A percentile compares a stretch with the other conserved stretches of the same genome.
phyloP scores from a whole-genome alignment of 2,888 invertebrate species.

The Cynaeus angustus region DNA sequence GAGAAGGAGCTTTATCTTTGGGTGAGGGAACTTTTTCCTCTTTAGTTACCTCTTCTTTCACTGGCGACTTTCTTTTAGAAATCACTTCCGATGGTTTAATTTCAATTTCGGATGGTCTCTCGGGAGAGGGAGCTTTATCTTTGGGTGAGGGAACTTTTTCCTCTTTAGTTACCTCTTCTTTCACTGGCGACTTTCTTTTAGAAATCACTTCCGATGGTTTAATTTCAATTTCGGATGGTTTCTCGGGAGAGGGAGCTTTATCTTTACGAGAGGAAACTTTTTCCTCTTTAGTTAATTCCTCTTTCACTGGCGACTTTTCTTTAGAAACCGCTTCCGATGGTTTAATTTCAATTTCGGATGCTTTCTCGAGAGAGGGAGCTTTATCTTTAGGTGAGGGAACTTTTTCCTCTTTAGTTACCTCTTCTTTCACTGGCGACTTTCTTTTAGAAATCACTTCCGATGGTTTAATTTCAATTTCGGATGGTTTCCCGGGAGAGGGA shows the following conservation, averaged over 20 bases:
- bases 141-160: slow-evolving; percentile 16
- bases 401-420: background rate
- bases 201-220: background rate
- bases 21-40: background rate
- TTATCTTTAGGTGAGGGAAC: background rate
- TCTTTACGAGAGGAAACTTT: slow-evolving; percentile 20
- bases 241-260: slow-evolving; percentile 7
- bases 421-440: background rate
- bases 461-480: background rate
- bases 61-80: slow-evolving; percentile 8
- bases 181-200: slow-evolving; percentile 15
- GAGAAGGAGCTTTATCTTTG: background rate
- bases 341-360: background rate
- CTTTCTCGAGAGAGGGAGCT: background rate
- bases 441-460: background rate
- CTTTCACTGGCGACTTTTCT: slow-evolving; percentile 1
- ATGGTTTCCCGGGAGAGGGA: background rate
- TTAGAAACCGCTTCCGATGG: background rate
- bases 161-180: background rate
- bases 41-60: background rate
- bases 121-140: slow-evolving; percentile 32
- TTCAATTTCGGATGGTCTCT: slow-evolving; percentile 23
- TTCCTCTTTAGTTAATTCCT: background rate
- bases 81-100: slow-evolving; percentile 2
- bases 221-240: slow-evolving; percentile 5